These are phyloP conservation scores for Nibea coibor DNA, from an alignment of 2,113 vertebrate species.

Conservation along the genomic window DNA sequence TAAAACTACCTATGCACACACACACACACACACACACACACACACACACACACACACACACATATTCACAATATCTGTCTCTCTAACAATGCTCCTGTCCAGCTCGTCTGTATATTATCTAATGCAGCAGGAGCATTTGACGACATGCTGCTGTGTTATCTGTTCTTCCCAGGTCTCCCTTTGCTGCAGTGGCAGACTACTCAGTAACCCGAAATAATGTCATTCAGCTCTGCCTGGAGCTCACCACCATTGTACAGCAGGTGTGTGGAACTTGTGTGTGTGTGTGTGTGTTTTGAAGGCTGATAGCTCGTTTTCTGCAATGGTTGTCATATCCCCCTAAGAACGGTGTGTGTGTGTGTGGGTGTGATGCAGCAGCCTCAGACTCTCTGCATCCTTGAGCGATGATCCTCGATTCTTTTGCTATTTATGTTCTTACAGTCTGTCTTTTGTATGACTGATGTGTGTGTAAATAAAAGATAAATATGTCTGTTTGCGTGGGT, in stretches of 20 bases:
- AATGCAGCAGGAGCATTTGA: constrained; percentile 48
- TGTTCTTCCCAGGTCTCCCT: constrained; percentile 90
- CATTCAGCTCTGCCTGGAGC: constrained; percentile 98
- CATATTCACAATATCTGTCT: neutral
- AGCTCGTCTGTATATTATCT: constrained; percentile 43
- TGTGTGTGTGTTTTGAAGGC: constrained; percentile 42
- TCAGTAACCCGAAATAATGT: constrained; percentile 98
- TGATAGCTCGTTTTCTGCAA: constrained; percentile 62
- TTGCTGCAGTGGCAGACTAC: constrained; percentile 98
- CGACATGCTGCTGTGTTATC: constrained; percentile 63
- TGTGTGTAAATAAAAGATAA: constrained; percentile 58
- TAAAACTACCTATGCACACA: neutral
- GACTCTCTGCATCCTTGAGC: constrained; percentile 47
- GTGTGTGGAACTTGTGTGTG: constrained; percentile 76
- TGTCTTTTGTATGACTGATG: constrained; percentile 57
- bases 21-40: rapidly evolving
- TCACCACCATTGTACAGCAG: constrained; percentile 98
- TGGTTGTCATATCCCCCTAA: constrained; percentile 50
- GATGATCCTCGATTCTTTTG: constrained; percentile 33
- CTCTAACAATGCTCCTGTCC: constrained; percentile 35
- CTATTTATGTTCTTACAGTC: constrained; percentile 62
- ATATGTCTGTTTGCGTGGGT: constrained; percentile 59
- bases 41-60: neutral
- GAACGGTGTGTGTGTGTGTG: constrained; percentile 52
- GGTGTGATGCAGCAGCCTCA: constrained; percentile 58